These are phyloP conservation scores for Ceyx melanurus DNA, from an alignment of 2,113 vertebrate species.

Conservation along the genomic window DNA sequence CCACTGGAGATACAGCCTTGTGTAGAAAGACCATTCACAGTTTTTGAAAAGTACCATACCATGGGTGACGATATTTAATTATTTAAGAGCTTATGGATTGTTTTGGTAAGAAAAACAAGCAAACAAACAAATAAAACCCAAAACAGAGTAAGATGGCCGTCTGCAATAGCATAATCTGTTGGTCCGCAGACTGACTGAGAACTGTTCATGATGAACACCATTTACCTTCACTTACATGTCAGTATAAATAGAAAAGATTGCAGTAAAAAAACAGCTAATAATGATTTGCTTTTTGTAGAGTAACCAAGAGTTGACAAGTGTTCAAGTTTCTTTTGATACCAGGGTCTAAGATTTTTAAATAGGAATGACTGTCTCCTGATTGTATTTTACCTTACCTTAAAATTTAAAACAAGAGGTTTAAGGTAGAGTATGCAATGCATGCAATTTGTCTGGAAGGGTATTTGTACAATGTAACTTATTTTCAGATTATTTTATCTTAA, in stretches of 20 bases:
- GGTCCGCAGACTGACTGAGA: not conserved
- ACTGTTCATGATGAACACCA: not conserved
- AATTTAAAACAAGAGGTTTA: not conserved
- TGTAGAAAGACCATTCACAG: not conserved
- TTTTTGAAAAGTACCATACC: not conserved
- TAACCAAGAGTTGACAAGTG: not conserved
- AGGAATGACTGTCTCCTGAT: not conserved
- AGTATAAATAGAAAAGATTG: not conserved
- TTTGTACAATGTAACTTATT: not conserved
- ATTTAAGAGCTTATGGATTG: not conserved
- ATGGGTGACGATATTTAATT: not conserved
- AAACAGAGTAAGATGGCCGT: not conserved
- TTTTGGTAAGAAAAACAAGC: not conserved
- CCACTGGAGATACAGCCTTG: not conserved
- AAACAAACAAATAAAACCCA: not conserved
- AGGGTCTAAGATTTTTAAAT: not conserved
- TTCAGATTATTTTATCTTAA: not conserved
- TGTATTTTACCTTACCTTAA: not conserved
- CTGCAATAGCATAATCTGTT: slow-evolving; percentile 19
- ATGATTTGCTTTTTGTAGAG: not conserved
- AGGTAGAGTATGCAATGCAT: not conserved
- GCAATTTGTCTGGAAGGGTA: not conserved
- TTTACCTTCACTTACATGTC: not conserved
- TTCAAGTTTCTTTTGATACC: not conserved
- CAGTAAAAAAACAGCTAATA: not conserved